Conservation (phyloP, 2,113 vertebrate genomes). For the Zosterops borbonicus region DNA sequence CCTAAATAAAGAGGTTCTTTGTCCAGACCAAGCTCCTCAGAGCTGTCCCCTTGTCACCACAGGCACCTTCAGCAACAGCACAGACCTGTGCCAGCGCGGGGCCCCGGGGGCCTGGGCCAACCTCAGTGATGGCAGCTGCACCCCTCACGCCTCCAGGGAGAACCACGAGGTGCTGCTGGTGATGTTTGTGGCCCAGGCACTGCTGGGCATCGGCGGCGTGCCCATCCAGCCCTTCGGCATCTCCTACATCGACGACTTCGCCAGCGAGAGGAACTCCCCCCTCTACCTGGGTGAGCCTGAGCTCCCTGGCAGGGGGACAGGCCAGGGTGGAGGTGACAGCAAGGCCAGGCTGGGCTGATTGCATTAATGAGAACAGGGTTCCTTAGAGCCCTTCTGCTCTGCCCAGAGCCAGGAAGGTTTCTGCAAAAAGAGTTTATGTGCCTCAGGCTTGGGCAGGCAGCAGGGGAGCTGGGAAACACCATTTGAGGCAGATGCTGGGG, state of each 20-base stretch:
- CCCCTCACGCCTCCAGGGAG: background rate
- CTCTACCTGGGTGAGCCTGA: constrained; percentile 85
- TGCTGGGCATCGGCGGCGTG: constrained; percentile 85
- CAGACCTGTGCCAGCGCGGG: constrained; percentile 69
- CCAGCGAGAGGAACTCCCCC: constrained; percentile 88
- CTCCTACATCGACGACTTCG: constrained; percentile 94
- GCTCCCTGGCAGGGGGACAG: background rate
- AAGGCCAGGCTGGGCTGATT: background rate
- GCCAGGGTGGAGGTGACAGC: background rate
- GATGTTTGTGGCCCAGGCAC: constrained; percentile 84
- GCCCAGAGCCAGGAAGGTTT: background rate
- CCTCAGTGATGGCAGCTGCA: constrained; percentile 55
- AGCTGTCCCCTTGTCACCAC: background rate
- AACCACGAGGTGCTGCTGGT: constrained; percentile 76
- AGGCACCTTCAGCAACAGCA: constrained; percentile 65
- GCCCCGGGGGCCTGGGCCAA: accelerated
- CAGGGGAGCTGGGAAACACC: background rate
- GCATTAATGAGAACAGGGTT: background rate
- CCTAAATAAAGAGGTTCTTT: background rate
- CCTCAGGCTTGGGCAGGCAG: background rate
- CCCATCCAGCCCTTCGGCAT: constrained; percentile 97
- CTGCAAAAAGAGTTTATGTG: background rate
- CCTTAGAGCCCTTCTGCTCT: background rate
- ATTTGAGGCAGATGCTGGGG: background rate
- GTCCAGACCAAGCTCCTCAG: background rate